Percentiles rank a stretch among this genome's conserved stretches.
Evolutionary conservation across 2,797 vertebrate species (phyloP).

Genomic region (Enteromius argenteus): DNA sequence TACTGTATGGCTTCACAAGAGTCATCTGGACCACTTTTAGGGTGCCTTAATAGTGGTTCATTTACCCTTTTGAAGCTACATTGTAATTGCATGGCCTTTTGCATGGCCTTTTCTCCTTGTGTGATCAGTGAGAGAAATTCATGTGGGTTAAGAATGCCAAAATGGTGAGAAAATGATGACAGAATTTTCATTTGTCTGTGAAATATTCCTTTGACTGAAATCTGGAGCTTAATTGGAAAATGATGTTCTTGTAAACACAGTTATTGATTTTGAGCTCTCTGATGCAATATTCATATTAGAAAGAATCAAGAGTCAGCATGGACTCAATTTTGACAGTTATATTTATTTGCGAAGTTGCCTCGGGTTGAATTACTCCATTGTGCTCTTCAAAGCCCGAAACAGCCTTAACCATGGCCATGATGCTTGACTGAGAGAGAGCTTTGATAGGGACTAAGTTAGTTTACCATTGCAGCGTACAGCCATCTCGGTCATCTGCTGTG

Average conservation of each 20-base stretch:
- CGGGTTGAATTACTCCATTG: constrained; percentile 22
- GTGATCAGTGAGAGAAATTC: not conserved
- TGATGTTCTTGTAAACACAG: constrained; percentile 3
- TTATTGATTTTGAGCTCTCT: constrained; percentile 15
- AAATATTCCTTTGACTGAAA: constrained; percentile 3
- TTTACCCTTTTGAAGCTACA: not conserved
- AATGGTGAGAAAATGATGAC: not conserved
- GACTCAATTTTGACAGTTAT: constrained; percentile 32
- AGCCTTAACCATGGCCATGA: constrained; percentile 16
- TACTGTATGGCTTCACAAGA: not conserved
- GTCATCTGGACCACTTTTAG: constrained; percentile 4
- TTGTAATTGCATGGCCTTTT: constrained; percentile 9
- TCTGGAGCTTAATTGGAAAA: constrained; percentile 9
- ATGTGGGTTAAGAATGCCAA: not conserved
- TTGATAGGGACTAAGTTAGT: constrained; percentile 54
- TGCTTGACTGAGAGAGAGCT: constrained; percentile 41
- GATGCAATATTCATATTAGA: constrained; percentile 30
- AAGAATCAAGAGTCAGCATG: constrained; percentile 16
- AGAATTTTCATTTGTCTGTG: not conserved
- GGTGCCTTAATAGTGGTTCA: not conserved
- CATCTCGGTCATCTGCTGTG: constrained; percentile 53
- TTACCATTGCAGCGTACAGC: constrained; percentile 10
- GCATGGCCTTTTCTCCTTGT: constrained; percentile 2
- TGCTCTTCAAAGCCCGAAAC: constrained; percentile 43
- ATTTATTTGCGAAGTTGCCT: constrained; percentile 29